Base-by-base conservation (phyloP, 2,888 invertebrate species). In the Chloroclysta siterata region DNA sequence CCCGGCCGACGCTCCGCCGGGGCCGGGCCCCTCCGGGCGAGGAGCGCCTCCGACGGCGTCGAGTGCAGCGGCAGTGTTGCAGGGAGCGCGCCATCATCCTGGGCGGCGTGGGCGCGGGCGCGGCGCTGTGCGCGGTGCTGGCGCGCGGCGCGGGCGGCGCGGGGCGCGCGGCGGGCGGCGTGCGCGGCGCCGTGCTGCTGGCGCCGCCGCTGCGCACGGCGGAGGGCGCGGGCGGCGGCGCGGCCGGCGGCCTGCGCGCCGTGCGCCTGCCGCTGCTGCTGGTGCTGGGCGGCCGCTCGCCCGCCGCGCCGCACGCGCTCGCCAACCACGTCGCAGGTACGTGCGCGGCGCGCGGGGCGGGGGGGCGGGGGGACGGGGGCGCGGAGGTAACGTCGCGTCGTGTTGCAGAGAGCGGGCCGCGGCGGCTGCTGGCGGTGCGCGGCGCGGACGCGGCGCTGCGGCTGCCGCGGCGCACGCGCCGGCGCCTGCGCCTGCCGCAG, bases 181-280 rank as follows among this genome's bases (percentile, higher is more conserved):
- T 77, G 77, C 79, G 80, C 41, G 96, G 95, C 14, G 93, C 95
- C 46, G 93, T 96, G 68, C 95, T 95, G 79, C 88, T 96, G 63
- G 96, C 96, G 48, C 96, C 96, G 80, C 95, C 96, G 48, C 92
- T 95, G 72, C 89, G 90, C 57, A 95, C 95, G 17, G 94, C 95
- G 0, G 95, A 94, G 80, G 96, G 96, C 14, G 91, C 92, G 72
- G 87, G 96, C 66, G 5, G 95, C 95, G 63, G 92, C 94, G 95
- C 72, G 96, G 96, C 76, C 90, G 93, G 14, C 83, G n/a, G n/a
- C n/a, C n/a, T 96, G 47, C 81, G 94, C 67, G 94, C 75, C 69
- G 63, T 70, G 66, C 73, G 73, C 5, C 62, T 76, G 71, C 80
- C 82, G 51, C 62, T 76, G 76, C 77, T 84, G 77, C 64, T 78